Evolutionary conservation across 1,140 invertebrate species (phyloP).

Genomic region (Neodiprion virginianus): DNA sequence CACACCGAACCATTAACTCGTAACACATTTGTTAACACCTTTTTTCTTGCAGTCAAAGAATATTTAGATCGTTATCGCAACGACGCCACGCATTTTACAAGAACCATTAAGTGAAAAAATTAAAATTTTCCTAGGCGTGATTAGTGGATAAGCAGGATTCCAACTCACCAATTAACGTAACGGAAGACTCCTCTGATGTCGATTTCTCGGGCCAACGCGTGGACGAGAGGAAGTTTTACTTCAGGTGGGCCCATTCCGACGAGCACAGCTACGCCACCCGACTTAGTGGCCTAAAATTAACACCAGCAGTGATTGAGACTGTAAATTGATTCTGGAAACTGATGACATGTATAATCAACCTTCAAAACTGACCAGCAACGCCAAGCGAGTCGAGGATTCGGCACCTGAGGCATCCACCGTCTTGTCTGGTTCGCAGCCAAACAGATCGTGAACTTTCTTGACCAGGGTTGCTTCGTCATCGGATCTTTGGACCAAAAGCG

Average conservation of each 20-base stretch:
- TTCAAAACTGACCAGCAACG: constrained; percentile 70
- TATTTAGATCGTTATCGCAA: no score
- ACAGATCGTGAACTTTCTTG: constrained; percentile 66
- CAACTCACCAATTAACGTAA: constrained; percentile 86
- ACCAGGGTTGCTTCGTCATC: constrained; percentile 69
- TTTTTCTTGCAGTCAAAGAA: no score
- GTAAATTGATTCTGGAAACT: neutral
- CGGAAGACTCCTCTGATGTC: constrained; percentile 92
- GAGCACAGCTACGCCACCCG: constrained; percentile 82
- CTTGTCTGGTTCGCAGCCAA: constrained; percentile 76
- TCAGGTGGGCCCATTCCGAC: constrained; percentile 86
- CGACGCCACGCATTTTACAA: no score
- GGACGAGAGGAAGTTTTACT: constrained; percentile 81
- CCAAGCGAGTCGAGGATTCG: constrained; percentile 77
- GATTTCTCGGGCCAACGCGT: constrained; percentile 82
- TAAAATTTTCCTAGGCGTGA: neutral
- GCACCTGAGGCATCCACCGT: constrained; percentile 90
- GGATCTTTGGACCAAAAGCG: constrained; percentile 68
- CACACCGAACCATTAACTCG: no score
- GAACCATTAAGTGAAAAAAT: neutral
- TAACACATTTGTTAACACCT: no score
- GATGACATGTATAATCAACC: neutral
- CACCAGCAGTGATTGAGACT: constrained; percentile 6
- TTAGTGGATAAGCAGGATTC: neutral
- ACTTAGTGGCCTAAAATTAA: constrained; percentile 75